Conservation (phyloP, 2,888 invertebrate genomes). For the Drosophila meridiana region DNA sequence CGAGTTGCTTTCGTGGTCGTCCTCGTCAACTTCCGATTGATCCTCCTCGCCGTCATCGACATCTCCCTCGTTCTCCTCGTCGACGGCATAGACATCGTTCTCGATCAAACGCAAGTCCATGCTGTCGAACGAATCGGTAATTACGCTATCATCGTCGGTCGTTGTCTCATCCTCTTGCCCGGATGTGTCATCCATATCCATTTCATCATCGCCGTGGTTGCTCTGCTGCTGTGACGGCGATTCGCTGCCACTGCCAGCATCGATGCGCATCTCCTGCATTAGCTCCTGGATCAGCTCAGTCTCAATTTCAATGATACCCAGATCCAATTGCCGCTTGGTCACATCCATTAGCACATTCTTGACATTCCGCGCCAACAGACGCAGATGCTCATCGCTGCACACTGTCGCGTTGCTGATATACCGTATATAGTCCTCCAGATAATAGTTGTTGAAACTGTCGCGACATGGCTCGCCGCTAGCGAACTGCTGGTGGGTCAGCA, state of each 20-base stretch:
- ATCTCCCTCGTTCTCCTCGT: slow-evolving; percentile 60
- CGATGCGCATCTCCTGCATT: slow-evolving; percentile 80
- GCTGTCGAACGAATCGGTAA: slow-evolving; percentile 71
- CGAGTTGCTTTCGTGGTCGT: slow-evolving; percentile 59
- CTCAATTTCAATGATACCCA: slow-evolving; percentile 81
- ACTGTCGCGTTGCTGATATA: slow-evolving; percentile 68
- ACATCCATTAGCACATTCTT: slow-evolving; percentile 80
- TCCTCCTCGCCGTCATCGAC: slow-evolving; percentile 65
- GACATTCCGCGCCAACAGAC: slow-evolving; percentile 78
- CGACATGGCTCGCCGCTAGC: slow-evolving; percentile 69
- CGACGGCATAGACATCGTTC: slow-evolving; percentile 64
- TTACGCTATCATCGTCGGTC: slow-evolving; percentile 71
- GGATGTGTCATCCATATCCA: slow-evolving; percentile 61
- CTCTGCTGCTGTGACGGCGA: slow-evolving; percentile 60
- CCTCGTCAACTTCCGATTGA: slow-evolving; percentile 55
- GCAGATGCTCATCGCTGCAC: slow-evolving; percentile 72
- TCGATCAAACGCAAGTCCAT: slow-evolving; percentile 70
- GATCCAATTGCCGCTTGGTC: slow-evolving; percentile 77
- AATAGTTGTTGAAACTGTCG: slow-evolving; percentile 77
- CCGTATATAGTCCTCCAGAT: slow-evolving; percentile 81
- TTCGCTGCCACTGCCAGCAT: slow-evolving; percentile 47
- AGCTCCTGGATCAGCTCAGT: slow-evolving; percentile 82
- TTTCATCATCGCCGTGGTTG: slow-evolving; percentile 55
- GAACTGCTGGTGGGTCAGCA: slow-evolving; percentile 77
- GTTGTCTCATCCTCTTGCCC: slow-evolving; percentile 70